phyloP scores from a whole-genome alignment of 53 echinoderm and acorn worm genomes.

The Paracentrotus lividus region DNA sequence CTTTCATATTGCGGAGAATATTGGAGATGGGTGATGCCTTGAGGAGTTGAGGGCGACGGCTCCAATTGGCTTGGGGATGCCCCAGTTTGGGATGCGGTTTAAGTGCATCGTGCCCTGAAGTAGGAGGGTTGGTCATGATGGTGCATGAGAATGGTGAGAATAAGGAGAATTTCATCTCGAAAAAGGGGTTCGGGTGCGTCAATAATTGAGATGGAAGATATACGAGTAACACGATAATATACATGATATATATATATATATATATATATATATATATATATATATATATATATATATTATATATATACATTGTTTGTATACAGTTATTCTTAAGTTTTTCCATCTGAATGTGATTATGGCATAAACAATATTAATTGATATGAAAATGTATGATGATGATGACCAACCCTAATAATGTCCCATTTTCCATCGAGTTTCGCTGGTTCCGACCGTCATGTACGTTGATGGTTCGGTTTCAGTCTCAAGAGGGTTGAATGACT shows the following conservation, averaged over 20 bases:
- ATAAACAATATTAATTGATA: neutral
- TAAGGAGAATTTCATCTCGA: neutral
- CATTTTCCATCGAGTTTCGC: neutral
- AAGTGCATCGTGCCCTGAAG: neutral
- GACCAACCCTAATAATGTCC: neutral
- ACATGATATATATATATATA: no score
- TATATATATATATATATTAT: no score
- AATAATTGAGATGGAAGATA: neutral
- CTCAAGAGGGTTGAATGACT: neutral
- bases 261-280: no score
- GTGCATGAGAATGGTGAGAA: neutral
- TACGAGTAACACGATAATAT: neutral
- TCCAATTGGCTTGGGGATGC: neutral
- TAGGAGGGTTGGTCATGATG: neutral
- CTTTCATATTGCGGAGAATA: slow-evolving; percentile 19
- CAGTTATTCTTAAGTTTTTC: no score
- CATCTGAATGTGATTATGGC: no score
- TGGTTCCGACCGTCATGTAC: neutral
- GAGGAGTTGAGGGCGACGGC: neutral
- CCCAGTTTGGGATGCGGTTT: neutral
- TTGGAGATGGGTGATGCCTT: neutral
- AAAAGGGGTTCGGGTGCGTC: neutral
- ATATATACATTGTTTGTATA: no score
- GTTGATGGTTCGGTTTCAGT: neutral
- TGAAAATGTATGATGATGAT: neutral